A percentile compares a stretch with the other conserved stretches of the same genome.
Conservation (phyloP, 2,888 invertebrate species). For the Xestia sexstrigata region DNA sequence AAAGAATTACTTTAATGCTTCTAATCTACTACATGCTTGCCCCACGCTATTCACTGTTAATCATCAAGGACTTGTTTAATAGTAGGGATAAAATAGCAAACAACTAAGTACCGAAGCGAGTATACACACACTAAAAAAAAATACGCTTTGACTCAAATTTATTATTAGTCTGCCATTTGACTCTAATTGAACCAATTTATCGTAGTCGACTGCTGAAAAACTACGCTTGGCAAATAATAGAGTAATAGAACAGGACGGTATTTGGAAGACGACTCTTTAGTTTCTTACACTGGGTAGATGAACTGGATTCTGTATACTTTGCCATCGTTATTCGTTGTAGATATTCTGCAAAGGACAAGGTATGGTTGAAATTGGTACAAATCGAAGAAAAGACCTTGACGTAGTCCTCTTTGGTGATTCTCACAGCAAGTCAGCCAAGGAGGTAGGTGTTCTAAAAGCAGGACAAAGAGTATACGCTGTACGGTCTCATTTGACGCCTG, state of each 20-base stretch:
- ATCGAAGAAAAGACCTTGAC: neutral
- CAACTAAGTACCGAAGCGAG: neutral
- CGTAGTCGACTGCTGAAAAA: neutral
- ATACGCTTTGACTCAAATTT: neutral
- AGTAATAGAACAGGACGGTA: neutral
- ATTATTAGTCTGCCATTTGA: too few species aligned
- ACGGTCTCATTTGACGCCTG: neutral
- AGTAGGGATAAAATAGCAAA: neutral
- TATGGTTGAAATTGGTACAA: neutral
- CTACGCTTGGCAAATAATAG: slow-evolving; percentile 30
- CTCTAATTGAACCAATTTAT: neutral
- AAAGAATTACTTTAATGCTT: slow-evolving; percentile 28
- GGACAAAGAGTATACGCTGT: neutral
- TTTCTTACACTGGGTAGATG: slow-evolving; percentile 52
- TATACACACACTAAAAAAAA: neutral
- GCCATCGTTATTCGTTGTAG: slow-evolving; percentile 41
- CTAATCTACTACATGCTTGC: neutral
- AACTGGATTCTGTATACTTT: slow-evolving; percentile 41
- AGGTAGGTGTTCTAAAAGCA: neutral
- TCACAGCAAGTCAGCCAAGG: neutral
- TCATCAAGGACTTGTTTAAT: neutral
- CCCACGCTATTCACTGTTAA: neutral
- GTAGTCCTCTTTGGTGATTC: neutral
- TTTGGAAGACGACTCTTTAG: slow-evolving; percentile 9
- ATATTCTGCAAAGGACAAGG: slow-evolving; percentile 55